Conservation (phyloP, 2,113 vertebrate genomes). For the Gallinago paraguaiae region DNA sequence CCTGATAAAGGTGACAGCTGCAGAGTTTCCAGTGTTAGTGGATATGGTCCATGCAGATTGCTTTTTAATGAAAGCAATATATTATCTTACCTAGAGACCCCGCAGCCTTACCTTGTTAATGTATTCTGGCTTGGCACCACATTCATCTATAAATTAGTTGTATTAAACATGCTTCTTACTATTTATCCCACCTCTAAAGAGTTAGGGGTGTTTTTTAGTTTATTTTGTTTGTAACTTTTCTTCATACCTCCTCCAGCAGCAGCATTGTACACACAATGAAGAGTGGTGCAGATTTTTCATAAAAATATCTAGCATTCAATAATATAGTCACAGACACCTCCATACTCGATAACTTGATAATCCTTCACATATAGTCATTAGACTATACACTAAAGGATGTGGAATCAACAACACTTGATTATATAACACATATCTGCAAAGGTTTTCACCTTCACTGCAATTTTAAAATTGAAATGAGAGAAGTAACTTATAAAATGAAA, state of each 20-base stretch:
- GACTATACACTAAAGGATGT: neutral
- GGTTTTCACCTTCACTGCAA: neutral
- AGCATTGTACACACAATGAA: neutral
- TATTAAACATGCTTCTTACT: slow-evolving; percentile 81
- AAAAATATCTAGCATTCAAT: neutral
- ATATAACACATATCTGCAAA: neutral
- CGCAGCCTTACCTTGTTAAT: slow-evolving; percentile 83
- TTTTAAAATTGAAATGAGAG: neutral
- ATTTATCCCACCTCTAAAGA: slow-evolving; percentile 77
- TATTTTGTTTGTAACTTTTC: neutral
- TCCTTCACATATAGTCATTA: neutral
- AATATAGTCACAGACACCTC: neutral
- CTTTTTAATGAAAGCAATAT: slow-evolving; percentile 91
- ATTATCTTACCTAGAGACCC: slow-evolving; percentile 87
- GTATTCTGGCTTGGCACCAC: slow-evolving; percentile 81
- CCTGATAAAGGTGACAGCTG: slow-evolving; percentile 88
- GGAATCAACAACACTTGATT: neutral
- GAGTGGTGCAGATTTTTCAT: neutral
- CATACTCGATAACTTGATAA: neutral
- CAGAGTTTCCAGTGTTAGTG: slow-evolving; percentile 83
- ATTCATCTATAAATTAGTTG: slow-evolving; percentile 87
- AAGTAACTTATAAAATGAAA: neutral
- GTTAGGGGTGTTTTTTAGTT: neutral
- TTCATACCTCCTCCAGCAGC: neutral
- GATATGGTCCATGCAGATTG: slow-evolving; percentile 89